Base-by-base conservation (phyloP, 1,140 invertebrate species). In the Radopholus similis region DNA sequence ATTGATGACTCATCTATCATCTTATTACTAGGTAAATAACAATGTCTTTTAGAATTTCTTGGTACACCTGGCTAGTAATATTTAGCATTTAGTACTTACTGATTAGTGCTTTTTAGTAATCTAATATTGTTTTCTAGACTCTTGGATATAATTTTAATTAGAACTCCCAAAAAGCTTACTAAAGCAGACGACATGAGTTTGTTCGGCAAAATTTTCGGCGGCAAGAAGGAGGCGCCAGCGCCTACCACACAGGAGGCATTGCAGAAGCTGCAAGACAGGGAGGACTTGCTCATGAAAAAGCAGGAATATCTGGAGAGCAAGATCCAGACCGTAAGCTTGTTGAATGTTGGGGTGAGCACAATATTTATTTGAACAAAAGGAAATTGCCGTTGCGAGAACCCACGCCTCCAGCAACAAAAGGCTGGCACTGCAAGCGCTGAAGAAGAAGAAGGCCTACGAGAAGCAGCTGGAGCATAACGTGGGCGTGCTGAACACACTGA, bases 201-300 rank as follows among this genome's bases (percentile, higher is more conserved):
- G 37, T 80, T 83, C 38, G 70, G 64, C 18, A 80, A 82, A 57
- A 70, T 83, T 47, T 83, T 82, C 64, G 78, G 81, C 77, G 85
- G 85, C 18, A 95, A 95, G 84, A 93, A 94, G 80, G 89, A 90
- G 58, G 87, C 90, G 60, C 88, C 90, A 74, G 88, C 88, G 9
- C 90, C 92, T 4, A 89, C 92, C 2, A 92, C 95, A 15, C 91
- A 92, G 72, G 94, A 97, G 84, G 93, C 93, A 13, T 97, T 98
- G 83, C 93, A 97, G 84, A 93, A 93, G 85, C 86, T 99, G 53
- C 87, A 93, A 59, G 93, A 95, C 85, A 94, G 92, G 0, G 95
- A 98, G 83, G 94, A 97, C 83, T 91, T 98, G 89, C 86, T 99
- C 37, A 86, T 91, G n/a, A 99, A 99, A 83, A 98, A 97, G 85